Evolutionary conservation across 2,797 vertebrate genomes (phyloP).

Genomic region (Tragopan temminckii): DNA sequence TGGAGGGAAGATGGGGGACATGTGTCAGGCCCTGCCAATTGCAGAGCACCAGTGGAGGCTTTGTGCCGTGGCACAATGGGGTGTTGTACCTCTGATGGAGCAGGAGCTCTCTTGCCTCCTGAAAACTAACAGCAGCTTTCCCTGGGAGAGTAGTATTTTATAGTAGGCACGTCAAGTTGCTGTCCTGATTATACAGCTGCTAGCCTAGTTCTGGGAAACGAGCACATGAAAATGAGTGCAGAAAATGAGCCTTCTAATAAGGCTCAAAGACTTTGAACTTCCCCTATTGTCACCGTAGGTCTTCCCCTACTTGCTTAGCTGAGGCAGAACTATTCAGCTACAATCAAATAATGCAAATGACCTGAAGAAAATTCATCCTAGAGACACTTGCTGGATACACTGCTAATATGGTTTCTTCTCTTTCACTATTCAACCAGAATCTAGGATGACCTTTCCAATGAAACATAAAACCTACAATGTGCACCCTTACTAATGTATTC

Average conservation of each 20-base stretch:
- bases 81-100: background rate
- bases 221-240: conserved; percentile 64
- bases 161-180: conserved; percentile 50
- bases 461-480: conserved; percentile 89
- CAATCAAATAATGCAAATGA: conserved; percentile 83
- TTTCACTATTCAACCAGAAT: conserved; percentile 87
- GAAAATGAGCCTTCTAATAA: conserved; percentile 78
- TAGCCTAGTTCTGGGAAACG: conserved; percentile 76
- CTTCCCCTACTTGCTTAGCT: conserved; percentile 77
- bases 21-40: background rate
- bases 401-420: conserved; percentile 84
- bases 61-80: background rate
- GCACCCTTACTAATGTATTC: conserved; percentile 92
- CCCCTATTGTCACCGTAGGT: conserved; percentile 73
- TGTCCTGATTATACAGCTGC: conserved; percentile 73
- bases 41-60: background rate
- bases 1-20: background rate
- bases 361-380: conserved; percentile 79
- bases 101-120: background rate
- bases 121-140: conserved; percentile 54
- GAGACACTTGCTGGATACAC: conserved; percentile 75
- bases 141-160: conserved; percentile 37
- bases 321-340: conserved; percentile 77
- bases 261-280: conserved; percentile 79
- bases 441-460: conserved; percentile 89